These are phyloP conservation scores for Mesembrinibis cayennensis DNA, from an alignment of 2,113 vertebrate genomes.

Conservation along the genomic window DNA sequence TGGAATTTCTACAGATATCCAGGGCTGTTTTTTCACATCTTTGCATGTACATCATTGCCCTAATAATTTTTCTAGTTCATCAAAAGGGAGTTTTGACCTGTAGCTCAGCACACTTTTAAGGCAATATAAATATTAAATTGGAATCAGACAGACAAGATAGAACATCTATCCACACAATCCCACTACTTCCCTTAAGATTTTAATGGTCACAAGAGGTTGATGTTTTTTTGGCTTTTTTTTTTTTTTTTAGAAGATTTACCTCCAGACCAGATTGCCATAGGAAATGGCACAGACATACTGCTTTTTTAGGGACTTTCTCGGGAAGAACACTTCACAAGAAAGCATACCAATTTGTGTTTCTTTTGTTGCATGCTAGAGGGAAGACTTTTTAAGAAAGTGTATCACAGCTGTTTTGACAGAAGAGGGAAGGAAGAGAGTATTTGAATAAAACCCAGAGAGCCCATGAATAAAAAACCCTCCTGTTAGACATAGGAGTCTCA, in stretches of 20 bases:
- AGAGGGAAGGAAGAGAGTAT: not conserved
- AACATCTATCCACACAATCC: not conserved
- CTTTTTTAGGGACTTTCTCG: not conserved
- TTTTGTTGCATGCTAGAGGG: not conserved
- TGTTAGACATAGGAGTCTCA: not conserved
- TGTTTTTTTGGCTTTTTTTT: no score
- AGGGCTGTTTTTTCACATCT: not conserved
- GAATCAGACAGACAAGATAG: not conserved
- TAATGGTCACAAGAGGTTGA: not conserved
- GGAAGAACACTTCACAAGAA: not conserved
- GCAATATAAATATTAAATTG: not conserved
- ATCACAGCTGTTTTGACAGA: not conserved
- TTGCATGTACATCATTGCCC: not conserved
- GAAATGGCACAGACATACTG: not conserved
- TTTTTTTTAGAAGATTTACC: not conserved
- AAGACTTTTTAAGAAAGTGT: not conserved
- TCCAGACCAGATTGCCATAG: not conserved
- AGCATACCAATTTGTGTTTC: not conserved
- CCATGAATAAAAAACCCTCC: not conserved
- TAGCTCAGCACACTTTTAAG: not conserved
- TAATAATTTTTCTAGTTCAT: not conserved
- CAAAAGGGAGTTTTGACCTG: not conserved
- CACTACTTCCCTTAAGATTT: not conserved
- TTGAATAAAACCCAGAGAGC: not conserved
- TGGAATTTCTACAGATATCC: not conserved